These are phyloP conservation scores for Anarhynchus alexandrinus DNA, from an alignment of 2,113 vertebrate genomes.

Conservation along the genomic window DNA sequence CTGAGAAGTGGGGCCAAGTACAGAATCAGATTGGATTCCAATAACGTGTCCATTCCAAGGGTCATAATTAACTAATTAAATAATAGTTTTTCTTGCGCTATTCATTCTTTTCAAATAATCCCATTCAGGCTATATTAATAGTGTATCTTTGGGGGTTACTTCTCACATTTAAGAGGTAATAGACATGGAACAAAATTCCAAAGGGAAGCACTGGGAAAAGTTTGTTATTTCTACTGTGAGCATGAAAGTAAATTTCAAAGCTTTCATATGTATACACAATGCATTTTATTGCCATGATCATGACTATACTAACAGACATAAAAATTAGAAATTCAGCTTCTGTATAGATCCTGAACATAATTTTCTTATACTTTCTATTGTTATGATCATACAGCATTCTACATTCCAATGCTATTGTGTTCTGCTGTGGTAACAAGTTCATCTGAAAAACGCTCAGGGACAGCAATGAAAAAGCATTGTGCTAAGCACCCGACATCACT, in stretches of 20 bases:
- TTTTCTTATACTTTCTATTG: neutral
- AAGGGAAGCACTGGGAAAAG: neutral
- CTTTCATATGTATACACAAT: neutral
- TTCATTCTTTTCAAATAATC: neutral
- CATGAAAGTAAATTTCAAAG: neutral
- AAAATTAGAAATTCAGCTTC: neutral
- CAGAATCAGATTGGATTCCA: neutral
- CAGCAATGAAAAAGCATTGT: neutral
- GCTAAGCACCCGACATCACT: neutral
- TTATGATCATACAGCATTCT: neutral
- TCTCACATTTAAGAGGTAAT: neutral
- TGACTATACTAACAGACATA: neutral
- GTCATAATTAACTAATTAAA: neutral
- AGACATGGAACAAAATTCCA: rapidly evolving
- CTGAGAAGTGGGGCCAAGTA: neutral
- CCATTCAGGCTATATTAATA: neutral
- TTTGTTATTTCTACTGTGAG: neutral
- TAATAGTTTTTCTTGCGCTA: neutral
- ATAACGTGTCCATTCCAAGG: neutral
- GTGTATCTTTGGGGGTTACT: neutral
- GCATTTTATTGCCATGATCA: neutral
- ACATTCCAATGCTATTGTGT: neutral
- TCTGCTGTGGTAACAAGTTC: neutral
- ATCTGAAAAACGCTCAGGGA: neutral
- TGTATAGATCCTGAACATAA: neutral